Percentiles rank a stretch among this genome's conserved stretches.
phyloP scores from a whole-genome alignment of 2,888 invertebrate genomes.

The Aspidiotus destructor region DNA sequence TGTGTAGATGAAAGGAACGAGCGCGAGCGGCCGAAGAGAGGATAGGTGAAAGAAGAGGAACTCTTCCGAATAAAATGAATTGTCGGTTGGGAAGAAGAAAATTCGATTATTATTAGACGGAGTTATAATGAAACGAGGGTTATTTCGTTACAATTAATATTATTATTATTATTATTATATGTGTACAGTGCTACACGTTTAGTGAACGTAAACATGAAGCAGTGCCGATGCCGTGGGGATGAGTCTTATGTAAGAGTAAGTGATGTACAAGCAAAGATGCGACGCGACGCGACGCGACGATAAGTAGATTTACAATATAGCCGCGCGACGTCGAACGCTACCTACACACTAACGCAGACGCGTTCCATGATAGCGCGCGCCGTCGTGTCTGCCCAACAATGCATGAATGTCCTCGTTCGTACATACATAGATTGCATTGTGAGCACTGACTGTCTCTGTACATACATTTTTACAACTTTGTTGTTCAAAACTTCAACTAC shows the following conservation, averaged over 20 bases:
- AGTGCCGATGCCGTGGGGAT: slow-evolving; percentile 3
- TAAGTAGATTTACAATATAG: no score
- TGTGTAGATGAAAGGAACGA: not conserved
- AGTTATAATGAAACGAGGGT: slow-evolving; percentile 20
- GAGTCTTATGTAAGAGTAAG: slow-evolving; percentile 16
- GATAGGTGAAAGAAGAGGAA: slow-evolving; percentile 20
- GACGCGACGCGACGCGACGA: no score
- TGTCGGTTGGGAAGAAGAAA: slow-evolving; percentile 19
- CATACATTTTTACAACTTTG: no score
- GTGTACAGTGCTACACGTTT: no score
- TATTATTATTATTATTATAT: not conserved
- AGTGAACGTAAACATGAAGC: slow-evolving; percentile 7
- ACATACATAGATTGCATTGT: no score
- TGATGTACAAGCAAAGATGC: not conserved
- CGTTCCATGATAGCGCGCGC: no score
- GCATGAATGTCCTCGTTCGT: no score
- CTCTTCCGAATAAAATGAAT: slow-evolving; percentile 26
- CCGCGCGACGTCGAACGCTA: no score
- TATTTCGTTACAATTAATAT: slow-evolving; percentile 24
- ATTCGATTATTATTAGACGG: slow-evolving; percentile 29
- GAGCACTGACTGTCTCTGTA: no score
- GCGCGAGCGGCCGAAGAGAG: not conserved
- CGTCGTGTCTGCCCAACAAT: no score
- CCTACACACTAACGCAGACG: no score
- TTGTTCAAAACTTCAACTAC: no score